Percentiles rank a stretch among this genome's conserved stretches.
These are phyloP conservation scores for Ginglymostoma cirratum DNA, from an alignment of 2,113 vertebrate species.

Conservation along the genomic window DNA sequence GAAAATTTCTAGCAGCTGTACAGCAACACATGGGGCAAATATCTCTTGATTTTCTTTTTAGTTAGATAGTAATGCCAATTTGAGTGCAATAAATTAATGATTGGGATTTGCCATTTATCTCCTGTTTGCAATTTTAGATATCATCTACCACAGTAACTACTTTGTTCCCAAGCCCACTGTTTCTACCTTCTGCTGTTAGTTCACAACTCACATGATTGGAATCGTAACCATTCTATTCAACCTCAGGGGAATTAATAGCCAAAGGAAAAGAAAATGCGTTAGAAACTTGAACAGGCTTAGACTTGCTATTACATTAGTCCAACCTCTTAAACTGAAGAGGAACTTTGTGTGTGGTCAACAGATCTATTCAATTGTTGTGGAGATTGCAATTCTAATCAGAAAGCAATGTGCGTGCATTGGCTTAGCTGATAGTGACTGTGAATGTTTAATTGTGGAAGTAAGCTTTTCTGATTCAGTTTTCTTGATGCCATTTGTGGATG, in stretches of 20 bases:
- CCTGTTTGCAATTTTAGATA: not conserved
- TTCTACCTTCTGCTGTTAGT: not conserved
- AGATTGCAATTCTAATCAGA: not conserved
- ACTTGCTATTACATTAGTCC: not conserved
- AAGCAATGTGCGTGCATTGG: not conserved
- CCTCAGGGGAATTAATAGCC: not conserved
- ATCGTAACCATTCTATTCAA: not conserved
- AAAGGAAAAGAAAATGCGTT: not conserved
- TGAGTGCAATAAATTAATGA: not conserved
- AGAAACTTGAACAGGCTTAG: constrained; percentile 18
- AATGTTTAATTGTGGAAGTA: not conserved
- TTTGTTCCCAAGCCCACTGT: not conserved
- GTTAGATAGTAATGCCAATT: not conserved
- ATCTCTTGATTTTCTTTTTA: not conserved
- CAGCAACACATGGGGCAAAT: not conserved
- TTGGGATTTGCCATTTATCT: not conserved
- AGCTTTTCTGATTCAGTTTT: not conserved
- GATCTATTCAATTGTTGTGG: constrained; percentile 18
- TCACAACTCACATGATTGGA: constrained; percentile 3
- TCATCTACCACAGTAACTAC: not conserved
- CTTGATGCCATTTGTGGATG: not conserved
- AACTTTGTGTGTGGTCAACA: constrained; percentile 30
- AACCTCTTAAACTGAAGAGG: not conserved
- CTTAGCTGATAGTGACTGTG: not conserved
- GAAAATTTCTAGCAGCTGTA: not conserved